Evolutionary conservation across 1,140 invertebrate species (phyloP), one percentile per base, ranked within the genome.

Genomic region (Andricus grossulariae): DNA sequence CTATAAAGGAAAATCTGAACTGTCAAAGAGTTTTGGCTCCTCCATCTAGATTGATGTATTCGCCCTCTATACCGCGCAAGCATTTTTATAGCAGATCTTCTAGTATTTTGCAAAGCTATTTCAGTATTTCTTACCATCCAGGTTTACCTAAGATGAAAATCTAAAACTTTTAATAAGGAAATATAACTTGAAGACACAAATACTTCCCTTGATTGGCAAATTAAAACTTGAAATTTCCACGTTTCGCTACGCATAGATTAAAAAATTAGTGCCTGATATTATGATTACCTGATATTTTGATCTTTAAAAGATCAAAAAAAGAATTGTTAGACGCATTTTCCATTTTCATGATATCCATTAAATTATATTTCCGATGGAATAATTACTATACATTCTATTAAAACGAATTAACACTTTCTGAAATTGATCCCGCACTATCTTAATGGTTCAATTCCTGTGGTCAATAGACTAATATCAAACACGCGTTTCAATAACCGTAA

Each of bases 391-490:
- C n/a, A 16, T 66, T 66, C 15, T 39, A 60, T 60, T 60, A 60
- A 10, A 21, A 60, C 11, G 21, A n/a, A n/a, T 60, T 60, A 21
- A 15, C 57, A 60, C 19, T 6, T 4, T 32, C 57, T 60, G 21
- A 6, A 60, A 60, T 25, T 32, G 32, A 60, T 32, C 21, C 57
- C 21, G 15, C 57, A 21, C 32, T 60, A 21, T 25, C 57, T 32
- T 60, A 60, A 60, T 60, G 16, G 32, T 60, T 60, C 16, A 45
- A 66, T 39, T 66, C 16, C 39, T 12, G 57, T 39, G 25, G 57
- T 66, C 57, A 66, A 32, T 39, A 15, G 57, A 39, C 15, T 66
- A 66, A 66, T 66, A 66, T 39, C 57, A 25, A 66, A 66, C 57
- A 66, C 15, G 13, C 15, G 25, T 66, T 5, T 2, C 57, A 39